Base-by-base conservation (phyloP, 2,797 vertebrate species). In the Pygocentrus nattereri region DNA sequence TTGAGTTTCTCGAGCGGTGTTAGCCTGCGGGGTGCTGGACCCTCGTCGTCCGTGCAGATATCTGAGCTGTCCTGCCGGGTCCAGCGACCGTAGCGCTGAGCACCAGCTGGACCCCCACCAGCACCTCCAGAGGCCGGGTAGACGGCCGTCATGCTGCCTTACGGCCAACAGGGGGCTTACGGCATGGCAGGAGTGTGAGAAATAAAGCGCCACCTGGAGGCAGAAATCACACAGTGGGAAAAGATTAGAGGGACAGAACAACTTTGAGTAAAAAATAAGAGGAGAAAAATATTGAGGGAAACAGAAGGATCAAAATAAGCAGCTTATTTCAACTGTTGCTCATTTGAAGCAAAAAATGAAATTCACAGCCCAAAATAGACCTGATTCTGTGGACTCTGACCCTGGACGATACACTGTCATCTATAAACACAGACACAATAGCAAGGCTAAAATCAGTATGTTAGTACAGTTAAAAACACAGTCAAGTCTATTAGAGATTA, bases 1-100 rank as follows among this genome's bases (percentile, higher is more conserved):
- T 95, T 97, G 79, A 99, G 92, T 85, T 94, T 96, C 91, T 99
- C 97, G 74, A 99, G 94, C 0, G 97, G 96, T 0, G 96, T 98
- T 86, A 97, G 93, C 61, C 89, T 95, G 76, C 90, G 95, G 23
- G 91, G 84, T 44, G 87, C 90, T 30, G 86, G 92, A 10, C 94
- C 96, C 81, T 95, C 95, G 0, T 94, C 95, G 1, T 95, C 95
- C 21, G 93, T 93, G 83, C 95, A 91, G 34, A 97, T 95, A 81
- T 97, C 97, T 0, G 91, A 90, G 16, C 96, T 97, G 89, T 97
- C 96, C 77, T 96, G 95, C 1, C 88, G 93, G 73, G 94, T 94
- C 95, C 96, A 97, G 85, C 90, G 91, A 82, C 88, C 76, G 34
- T 89, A 92, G 76, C 89, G 93, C 50, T 94, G 93, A 81, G 88